Conservation (phyloP, 2,113 vertebrate genomes). For the Halcyon malimbica region DNA sequence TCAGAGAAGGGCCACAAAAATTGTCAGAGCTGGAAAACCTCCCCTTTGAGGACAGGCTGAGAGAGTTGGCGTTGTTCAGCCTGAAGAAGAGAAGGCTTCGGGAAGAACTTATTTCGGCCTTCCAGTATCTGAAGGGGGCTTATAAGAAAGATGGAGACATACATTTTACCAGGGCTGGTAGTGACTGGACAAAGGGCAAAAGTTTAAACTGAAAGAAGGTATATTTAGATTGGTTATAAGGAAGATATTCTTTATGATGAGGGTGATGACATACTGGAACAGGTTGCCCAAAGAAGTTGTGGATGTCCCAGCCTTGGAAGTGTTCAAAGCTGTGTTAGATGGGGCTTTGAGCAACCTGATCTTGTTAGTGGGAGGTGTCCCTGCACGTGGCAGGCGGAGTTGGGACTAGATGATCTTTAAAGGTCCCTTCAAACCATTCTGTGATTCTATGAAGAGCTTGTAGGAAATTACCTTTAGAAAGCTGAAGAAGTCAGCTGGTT, state of each 20-base stretch:
- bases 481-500: not conserved
- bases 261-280: too few species aligned
- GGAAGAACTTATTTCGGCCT: not conserved
- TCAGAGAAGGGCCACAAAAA: not conserved
- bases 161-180: not conserved
- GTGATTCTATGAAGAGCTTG: not conserved
- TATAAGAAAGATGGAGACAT: not conserved
- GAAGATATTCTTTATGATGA: too few species aligned
- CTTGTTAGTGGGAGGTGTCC: not conserved
- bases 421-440: not conserved
- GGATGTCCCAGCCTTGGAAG: not conserved
- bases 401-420: not conserved
- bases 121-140: not conserved
- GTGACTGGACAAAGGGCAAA: not conserved
- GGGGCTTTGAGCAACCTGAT: not conserved
- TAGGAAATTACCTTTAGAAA: not conserved
- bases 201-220: not conserved
- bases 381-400: not conserved
- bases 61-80: too few species aligned
- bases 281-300: not conserved
- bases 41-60: too few species aligned
- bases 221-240: not conserved
- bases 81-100: not conserved
- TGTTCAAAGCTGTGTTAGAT: not conserved
- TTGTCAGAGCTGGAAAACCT: not conserved